Base-by-base conservation (phyloP, 2,888 invertebrate genomes). In the Polyploca ridens region DNA sequence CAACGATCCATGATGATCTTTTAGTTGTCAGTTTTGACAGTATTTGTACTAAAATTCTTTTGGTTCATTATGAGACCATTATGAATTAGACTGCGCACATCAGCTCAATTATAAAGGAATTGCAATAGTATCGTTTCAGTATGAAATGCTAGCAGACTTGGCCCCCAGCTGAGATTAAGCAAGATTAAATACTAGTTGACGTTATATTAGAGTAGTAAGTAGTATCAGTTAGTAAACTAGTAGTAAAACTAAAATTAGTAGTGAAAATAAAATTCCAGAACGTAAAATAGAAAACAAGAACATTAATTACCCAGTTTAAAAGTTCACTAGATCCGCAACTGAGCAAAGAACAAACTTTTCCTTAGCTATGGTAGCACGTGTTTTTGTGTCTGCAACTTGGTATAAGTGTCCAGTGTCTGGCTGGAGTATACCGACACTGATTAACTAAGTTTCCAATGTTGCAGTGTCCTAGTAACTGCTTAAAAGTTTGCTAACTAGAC, bases 301-400 rank as follows among this genome's bases (percentile, higher is more conserved):
- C 54, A 19, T 54, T 19, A 54, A 19, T 54, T 54, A 54, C 3
- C 19, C 16, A 54, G 54, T 19, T 54, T 10, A 54, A 19, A 19
- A 19, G 33, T 49, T 33, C 54, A 8, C 41, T 38, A 57, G 35
- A 35, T 62, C 7, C 49, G 62, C 35, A 33, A 62, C 58, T 41
- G 63, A 65, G 64, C 65, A 63, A n/a, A 62, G 14, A 65, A 58
- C 38, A 14, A 72, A 69, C 66, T 75, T 27, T 44, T 33, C 54
- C 54, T 10, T 14, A 57, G 58, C 65, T 59, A 61, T 59, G 61
- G 58, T 62, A 64, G 57, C 44, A 41, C 64, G 59, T 62, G 73
- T 77, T 75, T 75, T 75, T 75, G 73, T 66, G 63, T 64, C 62
- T 16, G n/a, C 61, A 74, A 75, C 62, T 75, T 75, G 38, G 62